Evolutionary conservation across 2,113 vertebrate species (phyloP).

Genomic region (Mionectes macconnelli): DNA sequence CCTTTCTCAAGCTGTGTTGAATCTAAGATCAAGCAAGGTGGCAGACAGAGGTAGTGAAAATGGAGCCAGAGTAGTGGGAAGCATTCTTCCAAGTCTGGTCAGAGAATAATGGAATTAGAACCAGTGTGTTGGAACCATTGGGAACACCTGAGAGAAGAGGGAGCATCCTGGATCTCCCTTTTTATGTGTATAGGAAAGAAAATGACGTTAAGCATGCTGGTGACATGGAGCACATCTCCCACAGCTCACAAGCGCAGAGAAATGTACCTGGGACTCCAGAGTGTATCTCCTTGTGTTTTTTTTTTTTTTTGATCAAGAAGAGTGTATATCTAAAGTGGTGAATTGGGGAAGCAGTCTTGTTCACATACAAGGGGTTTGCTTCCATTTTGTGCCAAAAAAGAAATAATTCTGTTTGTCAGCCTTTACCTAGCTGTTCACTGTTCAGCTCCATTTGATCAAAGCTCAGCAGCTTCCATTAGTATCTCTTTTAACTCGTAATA

Average conservation of each 20-base stretch:
- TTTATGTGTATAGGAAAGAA: not conserved
- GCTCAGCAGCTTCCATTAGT: not conserved
- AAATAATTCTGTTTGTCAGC: not conserved
- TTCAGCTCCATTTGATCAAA: not conserved
- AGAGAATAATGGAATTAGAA: not conserved
- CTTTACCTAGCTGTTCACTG: not conserved
- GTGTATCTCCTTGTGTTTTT: rapidly evolving
- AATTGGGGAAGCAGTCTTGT: rapidly evolving
- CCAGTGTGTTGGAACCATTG: not conserved
- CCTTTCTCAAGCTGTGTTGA: not conserved
- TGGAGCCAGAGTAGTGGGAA: not conserved
- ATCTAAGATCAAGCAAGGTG: not conserved
- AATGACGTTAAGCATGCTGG: not conserved
- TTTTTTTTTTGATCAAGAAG: not conserved
- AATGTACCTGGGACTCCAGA: not conserved
- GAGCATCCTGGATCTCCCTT: not conserved
- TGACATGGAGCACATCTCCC: not conserved
- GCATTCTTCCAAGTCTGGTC: not conserved
- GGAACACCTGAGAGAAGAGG: not conserved
- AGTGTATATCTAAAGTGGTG: not conserved
- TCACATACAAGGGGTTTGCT: not conserved
- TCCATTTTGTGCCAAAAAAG: not conserved
- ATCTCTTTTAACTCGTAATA: not conserved
- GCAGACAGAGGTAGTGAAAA: not conserved
- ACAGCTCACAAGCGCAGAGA: not conserved